Conservation (phyloP, 2,888 invertebrate genomes). For the Nomada hirtipes region DNA sequence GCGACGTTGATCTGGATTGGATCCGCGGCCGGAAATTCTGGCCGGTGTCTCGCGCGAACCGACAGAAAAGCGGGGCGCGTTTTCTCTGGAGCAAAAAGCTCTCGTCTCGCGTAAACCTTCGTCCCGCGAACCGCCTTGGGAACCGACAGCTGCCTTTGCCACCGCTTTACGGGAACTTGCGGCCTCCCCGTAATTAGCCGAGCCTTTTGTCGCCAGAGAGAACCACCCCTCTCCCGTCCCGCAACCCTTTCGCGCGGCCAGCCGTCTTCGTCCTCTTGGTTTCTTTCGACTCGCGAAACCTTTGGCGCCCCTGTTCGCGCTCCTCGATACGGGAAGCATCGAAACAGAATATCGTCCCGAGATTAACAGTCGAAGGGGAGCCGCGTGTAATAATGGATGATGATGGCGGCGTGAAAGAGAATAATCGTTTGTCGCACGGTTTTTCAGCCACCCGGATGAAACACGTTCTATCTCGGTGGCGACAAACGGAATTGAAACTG, state of each 20-base stretch:
- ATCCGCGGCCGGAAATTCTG: slow-evolving; percentile 75
- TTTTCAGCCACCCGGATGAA: background rate
- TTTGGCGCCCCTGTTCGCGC: slow-evolving; percentile 1
- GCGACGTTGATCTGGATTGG: slow-evolving; percentile 68
- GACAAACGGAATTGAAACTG: slow-evolving; percentile 75
- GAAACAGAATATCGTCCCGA: background rate
- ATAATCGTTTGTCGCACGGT: slow-evolving; percentile 23
- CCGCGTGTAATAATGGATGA: background rate
- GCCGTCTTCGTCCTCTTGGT: background rate
- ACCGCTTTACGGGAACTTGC: slow-evolving; percentile 73
- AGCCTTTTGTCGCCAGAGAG: slow-evolving; percentile 67
- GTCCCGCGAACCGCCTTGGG: slow-evolving; percentile 65
- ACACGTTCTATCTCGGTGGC: slow-evolving; percentile 20
- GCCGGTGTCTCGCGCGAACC: slow-evolving; percentile 60
- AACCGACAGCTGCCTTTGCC: slow-evolving; percentile 78
- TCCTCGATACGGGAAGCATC: background rate
- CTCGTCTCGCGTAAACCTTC: slow-evolving; percentile 53
- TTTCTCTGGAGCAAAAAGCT: slow-evolving; percentile 70
- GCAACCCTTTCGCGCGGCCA: background rate
- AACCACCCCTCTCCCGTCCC: slow-evolving; percentile 49
- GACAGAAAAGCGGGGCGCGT: slow-evolving; percentile 38
- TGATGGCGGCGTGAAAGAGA: slow-evolving; percentile 18
- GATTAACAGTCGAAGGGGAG: background rate
- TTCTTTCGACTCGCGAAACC: slow-evolving; percentile 34
- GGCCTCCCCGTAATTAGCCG: slow-evolving; percentile 79